Conservation (phyloP, 2,797 vertebrate genomes). For the Oreortyx pictus region DNA sequence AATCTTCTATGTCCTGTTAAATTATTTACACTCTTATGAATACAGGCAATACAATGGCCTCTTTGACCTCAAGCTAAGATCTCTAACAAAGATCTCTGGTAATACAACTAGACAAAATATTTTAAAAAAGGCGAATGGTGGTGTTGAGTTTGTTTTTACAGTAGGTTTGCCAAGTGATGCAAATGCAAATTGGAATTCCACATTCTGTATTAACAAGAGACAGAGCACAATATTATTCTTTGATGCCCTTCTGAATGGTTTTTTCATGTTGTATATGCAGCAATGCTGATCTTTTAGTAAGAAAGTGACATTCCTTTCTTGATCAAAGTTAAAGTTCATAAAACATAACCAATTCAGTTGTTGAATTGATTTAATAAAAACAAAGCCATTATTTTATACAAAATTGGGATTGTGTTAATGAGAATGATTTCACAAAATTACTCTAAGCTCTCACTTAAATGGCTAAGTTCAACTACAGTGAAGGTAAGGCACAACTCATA, state of each 20-base stretch:
- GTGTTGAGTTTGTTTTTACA: slow-evolving; percentile 68
- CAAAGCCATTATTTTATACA: not conserved
- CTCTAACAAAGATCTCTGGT: slow-evolving; percentile 67
- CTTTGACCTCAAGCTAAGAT: slow-evolving; percentile 65
- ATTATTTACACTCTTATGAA: slow-evolving; percentile 65
- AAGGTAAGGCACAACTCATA: not conserved
- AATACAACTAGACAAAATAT: slow-evolving; percentile 74
- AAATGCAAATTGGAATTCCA: slow-evolving; percentile 74
- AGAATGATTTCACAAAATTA: slow-evolving; percentile 17
- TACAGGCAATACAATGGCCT: slow-evolving; percentile 48
- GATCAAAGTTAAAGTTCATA: not conserved
- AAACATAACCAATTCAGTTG: not conserved
- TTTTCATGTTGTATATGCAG: slow-evolving; percentile 46
- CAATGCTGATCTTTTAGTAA: slow-evolving; percentile 22
- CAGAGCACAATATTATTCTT: slow-evolving; percentile 46
- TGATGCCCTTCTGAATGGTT: slow-evolving; percentile 24
- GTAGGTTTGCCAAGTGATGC: slow-evolving; percentile 67
- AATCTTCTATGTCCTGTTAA: slow-evolving; percentile 56
- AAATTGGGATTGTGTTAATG: not conserved
- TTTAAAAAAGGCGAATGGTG: slow-evolving; percentile 57
- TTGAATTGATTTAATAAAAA: slow-evolving; percentile 34
- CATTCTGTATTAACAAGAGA: slow-evolving; percentile 56
- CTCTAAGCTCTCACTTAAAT: not conserved
- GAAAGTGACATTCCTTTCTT: slow-evolving; percentile 32
- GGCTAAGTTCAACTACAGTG: not conserved